Evolutionary conservation across 2,797 vertebrate species (phyloP), one percentile per base, ranked within the genome.

Genomic region (Podarcis lilfordi): DNA sequence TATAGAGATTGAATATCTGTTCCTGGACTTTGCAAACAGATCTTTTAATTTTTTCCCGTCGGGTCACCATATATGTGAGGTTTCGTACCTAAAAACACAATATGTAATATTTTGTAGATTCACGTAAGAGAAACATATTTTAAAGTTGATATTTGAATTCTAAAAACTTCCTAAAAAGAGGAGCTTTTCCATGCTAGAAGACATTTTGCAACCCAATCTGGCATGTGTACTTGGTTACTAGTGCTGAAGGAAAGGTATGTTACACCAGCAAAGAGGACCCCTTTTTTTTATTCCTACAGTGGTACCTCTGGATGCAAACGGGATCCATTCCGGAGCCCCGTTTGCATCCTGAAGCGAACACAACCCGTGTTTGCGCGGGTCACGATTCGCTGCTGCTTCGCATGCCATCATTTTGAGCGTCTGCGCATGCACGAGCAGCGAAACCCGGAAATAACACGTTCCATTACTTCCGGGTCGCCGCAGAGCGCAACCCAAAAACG

Each of bases 11-110:
- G 96, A 99, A 98, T 95, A 99, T 99, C 97, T 99, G 98, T 95
- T 99, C 99, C 96, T 99, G 98, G 93, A 99, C 97, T 92, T 95
- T 98, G 96, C 98, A 99, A 93, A 98, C 93, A 25, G 98, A 98
- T 64, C 98, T 97, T 96, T 99, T 99, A 94, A 99, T 99, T 96
- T 99, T 99, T 97, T 99, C 99, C 94, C 99, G 96, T 90, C 99
- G 98, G 0, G 98, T 99, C 97, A 99, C 99, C 99, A 99, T 99
- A 96, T 99, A 99, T 84, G 98, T 99, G 95, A 99, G 97, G 95
- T 99, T 99, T 50, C 99, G 98, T 50, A 99, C 99, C 99, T 99
- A 82, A 85, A 69, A 80, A 66, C 77, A 92, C 94, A 88, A 82
- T 27, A 5, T 13, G 9, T 27, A 69, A 4, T 71, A 59, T 21